Evolutionary conservation across 1,140 invertebrate genomes (phyloP), one percentile per base, ranked within the genome.

Genomic region (Ditylenchus dipsaci): DNA sequence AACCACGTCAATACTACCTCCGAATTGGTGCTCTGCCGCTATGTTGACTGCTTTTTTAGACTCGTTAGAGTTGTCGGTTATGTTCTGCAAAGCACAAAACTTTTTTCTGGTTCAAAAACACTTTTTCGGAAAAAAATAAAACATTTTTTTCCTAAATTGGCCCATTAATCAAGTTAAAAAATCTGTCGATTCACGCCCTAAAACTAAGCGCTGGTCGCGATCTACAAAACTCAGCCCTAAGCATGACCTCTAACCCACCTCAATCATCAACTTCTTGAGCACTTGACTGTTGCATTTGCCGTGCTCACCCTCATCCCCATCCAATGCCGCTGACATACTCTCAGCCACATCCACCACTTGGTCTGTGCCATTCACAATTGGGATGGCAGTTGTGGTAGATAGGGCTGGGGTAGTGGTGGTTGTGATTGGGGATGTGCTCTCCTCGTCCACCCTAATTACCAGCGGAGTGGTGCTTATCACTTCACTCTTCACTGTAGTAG

Each of bases 231-330:
- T n/a, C n/a, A n/a, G n/a, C n/a, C n/a, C n/a, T n/a, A n/a, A n/a
- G n/a, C n/a, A n/a, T n/a, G n/a, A n/a, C n/a, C n/a, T n/a, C n/a
- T n/a, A n/a, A n/a, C n/a, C n/a, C n/a, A 67, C 27, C 30, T 66
- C 27, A 33, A 67, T 19, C 59, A 67, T 33, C 19, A 21, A 9
- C 65, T 30, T 33, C 47, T 45, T 27, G 33, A 67, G 63, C 29
- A 67, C 65, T 30, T 30, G 29, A 38, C 66, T 29, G 66, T 61
- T 61, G 59, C 59, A 61, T 27, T 61, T 66, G 66, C 5, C 21
- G 5, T 5, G 33, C 33, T 61, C 57, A 59, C 21, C 33, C 19
- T 5, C 17, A 7, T 42, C 59, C 3, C 27, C 59, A 19, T 61
- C 27, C 1, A 23, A 59, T 45, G n/a, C 49, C 3, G 49, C 49